phyloP scores from a whole-genome alignment of 2,888 invertebrate genomes.

The Augiades crinisus region DNA sequence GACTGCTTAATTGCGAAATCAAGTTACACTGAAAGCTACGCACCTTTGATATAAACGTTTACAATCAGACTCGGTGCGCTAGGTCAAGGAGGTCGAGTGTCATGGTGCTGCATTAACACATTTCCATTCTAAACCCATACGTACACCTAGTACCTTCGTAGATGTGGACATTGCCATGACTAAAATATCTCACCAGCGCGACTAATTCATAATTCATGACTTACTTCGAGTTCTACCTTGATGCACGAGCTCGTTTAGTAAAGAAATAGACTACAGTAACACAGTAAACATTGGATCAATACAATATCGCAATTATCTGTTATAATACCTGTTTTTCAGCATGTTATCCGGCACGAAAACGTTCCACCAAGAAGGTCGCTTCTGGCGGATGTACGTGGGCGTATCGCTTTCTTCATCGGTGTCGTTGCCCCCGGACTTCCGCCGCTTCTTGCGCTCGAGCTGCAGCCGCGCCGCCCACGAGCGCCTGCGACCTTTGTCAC shows the following conservation, averaged over 20 bases:
- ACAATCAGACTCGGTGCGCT: slow-evolving; percentile 54
- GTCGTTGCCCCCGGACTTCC: slow-evolving; percentile 76
- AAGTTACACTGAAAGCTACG: slow-evolving; percentile 47
- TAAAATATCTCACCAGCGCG: slow-evolving; percentile 31
- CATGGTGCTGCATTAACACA: slow-evolving; percentile 49
- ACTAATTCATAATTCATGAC: slow-evolving; percentile 33
- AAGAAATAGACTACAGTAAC: neutral
- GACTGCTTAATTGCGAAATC: neutral
- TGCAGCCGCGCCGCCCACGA: slow-evolving; percentile 82
- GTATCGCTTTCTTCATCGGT: slow-evolving; percentile 68
- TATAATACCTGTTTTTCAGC: slow-evolving; percentile 83
- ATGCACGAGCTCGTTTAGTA: slow-evolving; percentile 13
- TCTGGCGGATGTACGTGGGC: slow-evolving; percentile 82
- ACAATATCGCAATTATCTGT: slow-evolving; percentile 5
- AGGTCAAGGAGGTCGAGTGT: slow-evolving; percentile 67
- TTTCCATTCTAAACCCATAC: slow-evolving; percentile 60
- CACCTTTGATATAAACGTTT: slow-evolving; percentile 48
- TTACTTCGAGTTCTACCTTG: slow-evolving; percentile 19
- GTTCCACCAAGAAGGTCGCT: slow-evolving; percentile 94
- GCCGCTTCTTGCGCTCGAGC: slow-evolving; percentile 77
- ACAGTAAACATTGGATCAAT: neutral
- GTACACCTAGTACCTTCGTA: slow-evolving; percentile 27
- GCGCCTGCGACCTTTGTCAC: slow-evolving; percentile 82
- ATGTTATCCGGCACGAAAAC: slow-evolving; percentile 90
- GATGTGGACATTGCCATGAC: slow-evolving; percentile 26